Conservation (phyloP, 2,113 vertebrate genomes). For the Phalacrocorax aristotelis region DNA sequence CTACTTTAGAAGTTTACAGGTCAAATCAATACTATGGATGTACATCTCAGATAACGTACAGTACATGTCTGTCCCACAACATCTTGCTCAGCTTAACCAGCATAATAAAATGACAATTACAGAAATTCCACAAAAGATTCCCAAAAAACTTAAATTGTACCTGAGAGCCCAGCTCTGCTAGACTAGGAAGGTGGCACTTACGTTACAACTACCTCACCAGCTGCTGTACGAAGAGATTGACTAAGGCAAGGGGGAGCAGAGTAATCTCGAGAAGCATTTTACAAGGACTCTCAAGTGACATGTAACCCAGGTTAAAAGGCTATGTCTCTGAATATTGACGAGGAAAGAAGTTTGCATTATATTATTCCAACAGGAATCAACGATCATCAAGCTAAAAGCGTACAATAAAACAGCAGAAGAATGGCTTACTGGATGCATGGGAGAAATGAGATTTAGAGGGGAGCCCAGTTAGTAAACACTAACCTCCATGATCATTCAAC, state of each 20-base stretch:
- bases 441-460: neutral
- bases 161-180: neutral
- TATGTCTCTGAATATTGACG: neutral
- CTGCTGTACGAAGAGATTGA: neutral
- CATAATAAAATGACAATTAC: neutral
- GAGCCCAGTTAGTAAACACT: neutral
- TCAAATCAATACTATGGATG: neutral
- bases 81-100: neutral
- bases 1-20: neutral
- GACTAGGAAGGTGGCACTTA: neutral
- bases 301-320: neutral
- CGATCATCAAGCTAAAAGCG: neutral
- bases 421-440: neutral
- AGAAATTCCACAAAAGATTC: neutral
- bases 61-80: neutral
- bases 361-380: neutral
- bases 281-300: neutral
- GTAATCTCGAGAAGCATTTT: neutral
- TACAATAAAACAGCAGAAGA: neutral
- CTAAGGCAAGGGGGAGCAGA: neutral
- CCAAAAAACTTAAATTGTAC: neutral
- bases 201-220: neutral
- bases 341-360: neutral
- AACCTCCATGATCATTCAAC: neutral
- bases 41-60: neutral